phyloP scores from a whole-genome alignment of 2,797 vertebrate genomes.

The Gallinago solitaria region DNA sequence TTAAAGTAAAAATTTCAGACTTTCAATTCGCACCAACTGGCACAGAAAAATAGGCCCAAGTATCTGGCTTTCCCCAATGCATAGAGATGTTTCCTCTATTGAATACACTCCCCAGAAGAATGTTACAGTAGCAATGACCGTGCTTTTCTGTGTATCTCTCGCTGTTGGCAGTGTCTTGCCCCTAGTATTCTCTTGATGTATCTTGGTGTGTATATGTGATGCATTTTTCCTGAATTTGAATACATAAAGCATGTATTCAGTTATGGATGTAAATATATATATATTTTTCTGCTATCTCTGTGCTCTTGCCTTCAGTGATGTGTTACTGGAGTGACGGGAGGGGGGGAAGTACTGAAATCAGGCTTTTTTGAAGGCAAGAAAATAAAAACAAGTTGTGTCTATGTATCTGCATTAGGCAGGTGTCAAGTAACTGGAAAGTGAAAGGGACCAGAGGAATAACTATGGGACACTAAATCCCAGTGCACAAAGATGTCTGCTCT shows the following conservation, averaged over 20 bases:
- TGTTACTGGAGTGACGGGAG: slow-evolving; percentile 21
- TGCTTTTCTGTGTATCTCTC: slow-evolving; percentile 58
- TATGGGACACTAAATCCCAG: background rate
- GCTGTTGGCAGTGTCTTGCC: slow-evolving; percentile 44
- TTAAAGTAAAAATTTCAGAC: background rate
- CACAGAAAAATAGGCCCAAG: background rate
- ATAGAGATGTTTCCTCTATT: background rate
- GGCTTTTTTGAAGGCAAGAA: slow-evolving; percentile 55
- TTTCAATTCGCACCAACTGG: background rate
- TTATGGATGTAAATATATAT: slow-evolving; percentile 64
- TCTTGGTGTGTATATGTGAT: slow-evolving; percentile 57
- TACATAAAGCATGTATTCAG: slow-evolving; percentile 43
- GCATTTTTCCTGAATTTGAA: slow-evolving; percentile 51
- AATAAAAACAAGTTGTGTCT: background rate
- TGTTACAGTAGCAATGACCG: slow-evolving; percentile 34
- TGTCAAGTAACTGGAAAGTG: slow-evolving; percentile 4
- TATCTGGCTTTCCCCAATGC: background rate
- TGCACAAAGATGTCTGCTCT: background rate
- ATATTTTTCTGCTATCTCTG: slow-evolving; percentile 52
- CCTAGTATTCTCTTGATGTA: slow-evolving; percentile 53
- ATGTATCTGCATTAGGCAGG: slow-evolving; percentile 7
- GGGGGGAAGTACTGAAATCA: background rate
- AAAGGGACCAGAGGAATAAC: background rate
- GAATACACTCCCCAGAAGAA: background rate
- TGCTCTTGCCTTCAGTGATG: slow-evolving; percentile 58